Evolutionary conservation across 1,140 invertebrate species (phyloP).

Genomic region (Drosophila ficusphila): DNA sequence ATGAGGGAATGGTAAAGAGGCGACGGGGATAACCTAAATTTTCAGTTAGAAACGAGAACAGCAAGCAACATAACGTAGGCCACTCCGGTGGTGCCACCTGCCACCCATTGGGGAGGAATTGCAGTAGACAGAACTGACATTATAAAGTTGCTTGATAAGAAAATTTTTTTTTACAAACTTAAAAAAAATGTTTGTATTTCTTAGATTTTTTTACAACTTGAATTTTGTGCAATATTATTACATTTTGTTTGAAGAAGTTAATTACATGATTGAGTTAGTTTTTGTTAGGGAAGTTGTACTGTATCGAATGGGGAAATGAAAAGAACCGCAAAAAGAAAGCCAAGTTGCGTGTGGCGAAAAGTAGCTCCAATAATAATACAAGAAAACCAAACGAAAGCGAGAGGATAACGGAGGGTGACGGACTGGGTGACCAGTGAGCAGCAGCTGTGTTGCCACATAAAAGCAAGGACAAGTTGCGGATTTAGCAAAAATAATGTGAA

Average conservation of each 20-base stretch:
- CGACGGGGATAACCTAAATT: slow-evolving; percentile 62
- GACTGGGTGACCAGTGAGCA: slow-evolving; percentile 18
- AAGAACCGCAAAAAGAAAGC: slow-evolving; percentile 31
- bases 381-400: slow-evolving; percentile 55
- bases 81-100: slow-evolving; percentile 44
- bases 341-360: slow-evolving; percentile 64
- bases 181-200: too few relatives aligned
- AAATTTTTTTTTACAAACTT: too few relatives aligned
- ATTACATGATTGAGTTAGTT: not conserved
- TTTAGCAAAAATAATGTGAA: slow-evolving; percentile 67
- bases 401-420: slow-evolving; percentile 14
- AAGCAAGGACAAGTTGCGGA: slow-evolving; percentile 72
- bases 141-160: not conserved
- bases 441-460: slow-evolving; percentile 59
- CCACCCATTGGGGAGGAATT: slow-evolving; percentile 13
- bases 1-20: not conserved
- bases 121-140: slow-evolving; percentile 3
- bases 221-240: too few relatives aligned
- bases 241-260: not conserved
- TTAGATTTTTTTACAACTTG: not conserved
- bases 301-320: slow-evolving; percentile 3
- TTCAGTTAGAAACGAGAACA: slow-evolving; percentile 44
- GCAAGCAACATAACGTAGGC: slow-evolving; percentile 31
- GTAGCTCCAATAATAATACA: slow-evolving; percentile 61
- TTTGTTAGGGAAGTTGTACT: not conserved